Base-by-base conservation (phyloP, 1,140 invertebrate genomes). In the Drosophila subobscura region DNA sequence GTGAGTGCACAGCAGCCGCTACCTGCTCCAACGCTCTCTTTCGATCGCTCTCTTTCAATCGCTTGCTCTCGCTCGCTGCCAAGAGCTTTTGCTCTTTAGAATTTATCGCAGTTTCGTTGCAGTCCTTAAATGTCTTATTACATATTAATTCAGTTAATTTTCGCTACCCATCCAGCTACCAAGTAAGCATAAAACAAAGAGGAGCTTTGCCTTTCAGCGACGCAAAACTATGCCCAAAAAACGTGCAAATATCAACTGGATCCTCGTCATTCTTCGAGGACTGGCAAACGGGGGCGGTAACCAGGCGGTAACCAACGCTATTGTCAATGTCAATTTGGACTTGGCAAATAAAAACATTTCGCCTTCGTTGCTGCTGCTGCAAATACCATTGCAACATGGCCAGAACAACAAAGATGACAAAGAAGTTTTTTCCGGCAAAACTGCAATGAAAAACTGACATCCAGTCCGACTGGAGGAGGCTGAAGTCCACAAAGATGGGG, bases 341-440 rank as follows among this genome's bases (percentile, higher is more conserved):
- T 60, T 53, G 50, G 72, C 56, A 74, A 80, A 79, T 80, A 66
- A 79, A 79, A 80, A 76, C 66, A 76, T 80, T 72, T 63, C 46
- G 72, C 58, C 42, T 55, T 63, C 44, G 51, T 51, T 20, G 16
- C 16, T 1, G 16, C 16, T 20, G 16, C 16, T 20, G 16, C 16
- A 33, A 61, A 54, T 25, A 37, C 33, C 60, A 65, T 4, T 37
- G 33, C 33, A 37, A 68, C 23, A 72, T 47, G 44, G 52, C 55
- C 50, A 64, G 33, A 71, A 55, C 65, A 66, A 56, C 59, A 79
- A 64, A 76, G 56, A 79, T 76, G 77, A 80, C 77, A 80, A 76
- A 72, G 61, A 83, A 84, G 54, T 79, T 70, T 53, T 29, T 55
- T 53, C 52, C 23, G 74, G 57, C 60, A 64, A 74, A 80, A 75